phyloP scores from a whole-genome alignment of 2,888 invertebrate species.

The Bellardia bayeri region DNA sequence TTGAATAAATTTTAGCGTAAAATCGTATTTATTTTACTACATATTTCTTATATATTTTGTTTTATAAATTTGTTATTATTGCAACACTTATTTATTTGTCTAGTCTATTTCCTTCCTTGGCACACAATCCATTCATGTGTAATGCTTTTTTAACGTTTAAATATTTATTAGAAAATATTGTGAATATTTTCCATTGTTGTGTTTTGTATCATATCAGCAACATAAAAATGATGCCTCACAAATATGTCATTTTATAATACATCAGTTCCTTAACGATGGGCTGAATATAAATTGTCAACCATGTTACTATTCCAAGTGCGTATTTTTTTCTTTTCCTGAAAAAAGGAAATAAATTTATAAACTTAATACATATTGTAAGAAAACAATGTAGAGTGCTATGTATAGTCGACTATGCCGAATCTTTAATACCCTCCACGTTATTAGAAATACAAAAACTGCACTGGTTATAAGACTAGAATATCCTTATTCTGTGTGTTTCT shows the following conservation, averaged over 20 bases:
- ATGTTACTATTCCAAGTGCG: conserved; percentile 13
- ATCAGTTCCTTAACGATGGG: conserved; percentile 41
- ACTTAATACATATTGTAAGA: background rate
- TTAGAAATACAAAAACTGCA: too few relatives aligned
- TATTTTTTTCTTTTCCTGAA: background rate
- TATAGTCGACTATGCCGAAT: too few relatives aligned
- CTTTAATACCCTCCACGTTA: too few relatives aligned
- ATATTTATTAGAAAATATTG: conserved; percentile 4
- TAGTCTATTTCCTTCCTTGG: background rate
- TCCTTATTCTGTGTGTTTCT: too few relatives aligned
- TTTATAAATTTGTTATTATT: background rate
- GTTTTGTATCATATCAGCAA: conserved; percentile 43
- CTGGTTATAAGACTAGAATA: too few relatives aligned
- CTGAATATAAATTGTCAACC: conserved; percentile 28
- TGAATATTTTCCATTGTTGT: conserved; percentile 3
- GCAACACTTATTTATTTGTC: background rate
- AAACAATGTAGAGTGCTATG: background rate
- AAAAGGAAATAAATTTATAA: conserved; percentile 12
- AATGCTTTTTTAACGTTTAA: background rate
- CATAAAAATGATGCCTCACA: conserved; percentile 31
- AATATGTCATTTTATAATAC: conserved; percentile 46
- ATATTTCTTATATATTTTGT: background rate
- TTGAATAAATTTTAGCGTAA: too few relatives aligned
- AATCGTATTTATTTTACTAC: background rate
- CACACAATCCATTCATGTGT: background rate